Evolutionary conservation across 1,140 invertebrate genomes (phyloP), one percentile per base, ranked within the genome.

Genomic region (Brachystomella parvula): DNA sequence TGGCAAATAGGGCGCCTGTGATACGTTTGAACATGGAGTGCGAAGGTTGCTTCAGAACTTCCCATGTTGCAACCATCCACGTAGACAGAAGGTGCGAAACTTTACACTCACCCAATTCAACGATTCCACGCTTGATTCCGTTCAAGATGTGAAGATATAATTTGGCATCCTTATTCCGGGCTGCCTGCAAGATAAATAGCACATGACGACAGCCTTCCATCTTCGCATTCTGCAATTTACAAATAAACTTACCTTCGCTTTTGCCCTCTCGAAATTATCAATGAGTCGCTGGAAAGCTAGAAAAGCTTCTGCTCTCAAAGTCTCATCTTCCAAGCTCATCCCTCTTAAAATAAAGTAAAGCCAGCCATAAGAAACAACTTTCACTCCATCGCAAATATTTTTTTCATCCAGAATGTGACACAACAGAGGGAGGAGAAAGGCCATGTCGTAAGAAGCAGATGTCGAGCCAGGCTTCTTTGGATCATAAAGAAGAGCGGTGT

Each of bases 131-230:
- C 30, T 49, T 62, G 1, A 74, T 56, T 60, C 53, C 53, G 33
- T 65, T 58, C 12, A 74, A 59, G 32, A 74, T 66, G 56, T 74
- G 72, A 0, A 74, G 29, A 67, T 70, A 74, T 17, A 74, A 47
- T 47, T 73, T 73, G 0, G 66, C 65, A 60, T 70, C 66, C n/a
- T 68, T 63, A 2, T 70, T 65, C 30, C 47, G 65, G n/a, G 47
- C 19, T 2, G 28, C 28, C 63, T 71, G 28, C 3, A 66, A 66
- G 19, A 17, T 9, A 58, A 58, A 65, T 39, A n/a, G 28, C 9
- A 53, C 49, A 53, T 6, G 6, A 64, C 9, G 57, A 3, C 15
- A 17, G 62, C 21, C n/a, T 17, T 30, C 28, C 9, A 58, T 30
- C 56, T 26, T 56, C 12, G 9, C 6, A n/a, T 32, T 61, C 47